Percentiles rank a stretch among this genome's conserved stretches.
These are phyloP conservation scores for Zeus faber DNA, from an alignment of 2,113 vertebrate genomes.

Conservation along the genomic window DNA sequence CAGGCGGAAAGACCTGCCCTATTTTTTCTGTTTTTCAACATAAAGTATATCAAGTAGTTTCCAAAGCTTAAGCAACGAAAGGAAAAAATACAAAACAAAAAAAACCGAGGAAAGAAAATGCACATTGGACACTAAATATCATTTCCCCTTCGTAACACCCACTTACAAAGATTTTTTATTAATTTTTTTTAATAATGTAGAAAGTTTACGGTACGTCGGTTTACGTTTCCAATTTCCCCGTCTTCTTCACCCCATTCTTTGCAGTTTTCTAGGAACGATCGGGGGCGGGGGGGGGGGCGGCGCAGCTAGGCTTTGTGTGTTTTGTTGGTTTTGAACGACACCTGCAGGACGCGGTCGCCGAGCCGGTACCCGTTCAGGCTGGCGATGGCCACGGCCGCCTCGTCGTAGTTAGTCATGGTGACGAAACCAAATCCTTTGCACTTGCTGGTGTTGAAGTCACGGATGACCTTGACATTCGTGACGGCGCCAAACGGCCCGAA, in stretches of 20 bases:
- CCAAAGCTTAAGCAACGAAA: constrained; percentile 48
- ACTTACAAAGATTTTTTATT: constrained; percentile 86
- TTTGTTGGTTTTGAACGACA: constrained; percentile 99
- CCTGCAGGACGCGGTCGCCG: constrained; percentile 96
- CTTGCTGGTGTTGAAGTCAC: constrained; percentile 99
- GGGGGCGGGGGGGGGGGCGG: constrained; percentile 62
- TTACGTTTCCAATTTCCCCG: constrained; percentile 48
- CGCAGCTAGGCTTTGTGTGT: constrained; percentile 93
- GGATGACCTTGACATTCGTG: constrained; percentile 98
- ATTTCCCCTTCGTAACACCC: constrained; percentile 89
- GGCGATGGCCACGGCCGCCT: constrained; percentile 97
- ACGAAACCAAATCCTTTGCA: constrained; percentile 99
- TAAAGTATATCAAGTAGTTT: constrained; percentile 87
- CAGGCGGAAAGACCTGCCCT: constrained; percentile 84
- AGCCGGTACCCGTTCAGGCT: constrained; percentile 98
- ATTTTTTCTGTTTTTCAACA: constrained; percentile 85
- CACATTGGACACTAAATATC: constrained; percentile 90
- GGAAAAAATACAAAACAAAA: constrained; percentile 9
- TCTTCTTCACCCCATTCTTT: constrained; percentile 43
- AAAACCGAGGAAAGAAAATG: constrained; percentile 70
- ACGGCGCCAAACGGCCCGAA: constrained; percentile 98
- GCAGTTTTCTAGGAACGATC: constrained; percentile 79
- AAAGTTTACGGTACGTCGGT: constrained; percentile 72
- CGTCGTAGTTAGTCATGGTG: constrained; percentile 99
- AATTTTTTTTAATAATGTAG: constrained; percentile 79